Base-by-base conservation (phyloP, 2,113 vertebrate genomes). In the Nycticebus coucang region DNA sequence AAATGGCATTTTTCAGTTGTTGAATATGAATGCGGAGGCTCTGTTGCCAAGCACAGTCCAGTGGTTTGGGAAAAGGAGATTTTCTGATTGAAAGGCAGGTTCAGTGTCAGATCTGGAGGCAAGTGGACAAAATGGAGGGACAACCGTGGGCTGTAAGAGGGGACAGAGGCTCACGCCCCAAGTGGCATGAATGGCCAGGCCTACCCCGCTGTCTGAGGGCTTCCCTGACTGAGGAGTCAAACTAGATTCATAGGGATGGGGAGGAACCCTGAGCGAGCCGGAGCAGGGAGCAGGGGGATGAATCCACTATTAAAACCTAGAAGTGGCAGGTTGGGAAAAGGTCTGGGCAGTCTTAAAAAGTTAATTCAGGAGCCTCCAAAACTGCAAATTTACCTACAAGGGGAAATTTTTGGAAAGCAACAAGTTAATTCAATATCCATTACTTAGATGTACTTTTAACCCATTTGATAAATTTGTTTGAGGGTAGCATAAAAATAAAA, bases 21-120 rank as follows among this genome's bases (percentile, higher is more conserved):
- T 41, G 41, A 3, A 41, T 41, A 24, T 4, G 3, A 64, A 4
- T 0, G 0, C 41, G 0, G 0, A 35, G 22, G 12, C 24, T 57
- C 1, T 7, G 5, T 5, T 14, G 41, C 45, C 57, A 10, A 18
- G 30, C 37, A 26, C 21, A 0, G 0, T 26, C 30, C 30, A 2
- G 4, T 35, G 15, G 13, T 41, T 33, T 2, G 7, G 26, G 50
- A 22, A 19, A 74, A 53, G 72, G 57, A 14, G 2, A 15, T 45
- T 53, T 75, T 88, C 45, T 11, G n/a, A 74, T 13, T 35, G 8
- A 53, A 64, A 95, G 45, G 13, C 1, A 21, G 17, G 26, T 45
- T 62, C 17, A 41, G 28, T 68, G 33, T 59, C 1, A 59, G 17
- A 15, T 3, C 1, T 69, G 59, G 55, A 35, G n/a, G 59, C 35